Base-by-base conservation (phyloP, 2,797 vertebrate genomes). In the Gymnoscopelus microlampas region DNA sequence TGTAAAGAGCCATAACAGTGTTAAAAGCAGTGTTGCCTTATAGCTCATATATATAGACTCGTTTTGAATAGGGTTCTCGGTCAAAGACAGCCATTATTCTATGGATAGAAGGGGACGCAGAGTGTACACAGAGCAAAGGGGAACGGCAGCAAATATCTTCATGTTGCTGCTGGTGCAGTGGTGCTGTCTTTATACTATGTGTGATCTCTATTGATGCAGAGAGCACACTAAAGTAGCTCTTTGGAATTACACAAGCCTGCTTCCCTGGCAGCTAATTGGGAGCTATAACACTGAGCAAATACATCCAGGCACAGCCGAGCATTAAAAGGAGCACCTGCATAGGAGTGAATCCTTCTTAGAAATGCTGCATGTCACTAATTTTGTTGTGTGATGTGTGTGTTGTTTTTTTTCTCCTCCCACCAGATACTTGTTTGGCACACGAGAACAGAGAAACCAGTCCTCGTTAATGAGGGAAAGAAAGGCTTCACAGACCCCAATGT, bases 401-500 rank as follows among this genome's bases (percentile, higher is more conserved):
- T 69, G 76, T 71, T 29, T 63, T 49, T 53, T 69, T 66, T n/a
- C 29, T 75, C 12, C 47, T 76, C 64, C 69, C 62, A 59, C 70
- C 90, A 99, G 98, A 97, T 99, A 89, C 95, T 99, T 39, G 98
- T 99, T 79, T 99, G 98, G 98, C 98, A 99, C 86, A 99, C 98
- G 0, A 95, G 98, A 88, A 99, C 98, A 0, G 98, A 99, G 89
- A 99, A 99, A 84, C 98, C 98, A 0, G 95, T 99, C 85, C 94
- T 99, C 76, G 98, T 98, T 73, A 99, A 99, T 0, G 98, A 99
- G 87, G 98, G 98, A 47, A 99, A 98, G 87, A 98, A 97, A 89
- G 97, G 98, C 87, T 99, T 99, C 93, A 99, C 98, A 75, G 98
- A 99, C 87, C 95, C 95, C 65, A 96, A 96, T 0, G 93, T 99